Conservation (phyloP, 2,113 vertebrate species). For the Spheniscus mendiculus region DNA sequence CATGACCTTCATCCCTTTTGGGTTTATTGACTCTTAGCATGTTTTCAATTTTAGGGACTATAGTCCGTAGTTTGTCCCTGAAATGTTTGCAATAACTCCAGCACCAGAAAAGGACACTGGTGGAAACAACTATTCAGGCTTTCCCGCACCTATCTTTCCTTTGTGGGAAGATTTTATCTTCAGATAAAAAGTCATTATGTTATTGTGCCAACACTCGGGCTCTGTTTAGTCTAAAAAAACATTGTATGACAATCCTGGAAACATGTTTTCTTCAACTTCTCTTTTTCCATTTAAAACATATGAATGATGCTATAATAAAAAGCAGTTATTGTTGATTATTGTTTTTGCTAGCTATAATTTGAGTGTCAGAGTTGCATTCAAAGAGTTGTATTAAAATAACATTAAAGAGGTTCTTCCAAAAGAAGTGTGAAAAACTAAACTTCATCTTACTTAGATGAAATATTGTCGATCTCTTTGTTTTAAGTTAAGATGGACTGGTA, state of each 20-base stretch:
- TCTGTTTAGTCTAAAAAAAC: background rate
- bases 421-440: background rate
- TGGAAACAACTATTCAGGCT: background rate
- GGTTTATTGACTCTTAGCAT: background rate
- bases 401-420: background rate
- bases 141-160: background rate
- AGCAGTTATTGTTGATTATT: background rate
- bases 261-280: background rate
- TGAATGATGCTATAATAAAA: background rate
- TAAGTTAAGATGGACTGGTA: background rate
- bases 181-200: background rate
- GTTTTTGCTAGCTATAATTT: background rate
- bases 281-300: background rate
- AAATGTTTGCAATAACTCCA: background rate
- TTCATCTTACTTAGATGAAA: background rate
- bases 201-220: background rate
- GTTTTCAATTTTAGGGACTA: background rate
- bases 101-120: background rate
- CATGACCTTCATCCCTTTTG: background rate
- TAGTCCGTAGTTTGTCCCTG: background rate
- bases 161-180: background rate
- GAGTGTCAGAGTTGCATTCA: background rate
- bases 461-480: background rate
- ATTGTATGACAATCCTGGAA: background rate
- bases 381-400: background rate